Base-by-base conservation (phyloP, 2,888 invertebrate genomes). In the Formica aserva region DNA sequence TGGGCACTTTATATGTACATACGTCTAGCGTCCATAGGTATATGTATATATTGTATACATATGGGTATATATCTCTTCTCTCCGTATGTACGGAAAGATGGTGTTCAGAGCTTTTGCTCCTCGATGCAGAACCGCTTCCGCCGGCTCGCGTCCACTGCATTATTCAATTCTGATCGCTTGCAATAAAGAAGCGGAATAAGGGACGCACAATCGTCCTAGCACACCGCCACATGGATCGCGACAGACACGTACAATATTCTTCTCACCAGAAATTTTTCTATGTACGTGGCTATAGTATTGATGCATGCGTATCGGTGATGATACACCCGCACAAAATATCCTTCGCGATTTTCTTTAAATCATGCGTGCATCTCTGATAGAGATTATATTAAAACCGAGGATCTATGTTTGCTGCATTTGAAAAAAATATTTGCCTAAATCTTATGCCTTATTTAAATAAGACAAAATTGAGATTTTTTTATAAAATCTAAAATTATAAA, bases 121-220 rank as follows among this genome's bases (percentile, higher is more conserved):
- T 83, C 83, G 83, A 86, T 87, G 87, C 81, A 81, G 86, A 87
- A 81, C 81, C 83, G 83, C 62, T 83, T 77, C 83, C 77, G 75
- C 67, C 80, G 76, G 71, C 76, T 82, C 84, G 84, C 88, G 85
- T 86, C 90, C 90, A 89, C 91, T 93, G 92, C 92, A 92, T 93
- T 93, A 93, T 93, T 93, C 92, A 92, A 92, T 92, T 92, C 91
- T 91, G 92, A 92, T 92, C 91, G 91, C 86, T 85, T 87, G 90
- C 92, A 92, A 93, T 92, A 93, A 92, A 92, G 92, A 90, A 92
- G 88, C 87, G 86, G 89, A 92, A 92, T 92, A 92, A 91, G 88
- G 87, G 90, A 90, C 87, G 80, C 86, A 83, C 86, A 55, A 86
- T 69, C 82, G 81, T 55, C 66, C 72, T 41, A 63, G 67, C 69